Base-by-base conservation (phyloP, 2,113 vertebrate species). In the Gobiocypris rarus region DNA sequence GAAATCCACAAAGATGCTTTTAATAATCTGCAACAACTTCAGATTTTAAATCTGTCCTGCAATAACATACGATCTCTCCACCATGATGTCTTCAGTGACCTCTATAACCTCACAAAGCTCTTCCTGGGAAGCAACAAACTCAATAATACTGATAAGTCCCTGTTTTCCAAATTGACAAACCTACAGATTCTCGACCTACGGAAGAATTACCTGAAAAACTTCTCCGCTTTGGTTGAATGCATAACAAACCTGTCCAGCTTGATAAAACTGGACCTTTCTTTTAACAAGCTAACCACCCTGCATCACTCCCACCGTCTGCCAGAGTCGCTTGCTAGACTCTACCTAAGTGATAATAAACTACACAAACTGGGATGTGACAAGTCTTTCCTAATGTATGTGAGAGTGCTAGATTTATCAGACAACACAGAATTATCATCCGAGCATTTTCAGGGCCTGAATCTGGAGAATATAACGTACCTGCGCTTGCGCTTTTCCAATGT, bases 361-460 rank as follows among this genome's bases (percentile, higher is more conserved):
- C 5, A 0, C 3, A 88, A 38, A 1, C 84, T 96, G 31, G 90
- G 84, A 1, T 92, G 93, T 24, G 26, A 54, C 0, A 50, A 4
- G 0, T 84, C 73, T 0, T 93, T 95, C 65, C 87, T 96, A 0
- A 22, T 56, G 0, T 69, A 45, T 1, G 65, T 95, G 8, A 19
- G 43, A 26, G 0, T 28, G 0, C 87, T 96, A 4, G 95, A 96
- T 88, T 78, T 96, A 2, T 96, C 95, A 28, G 78, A 91, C 69
- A 96, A 96, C 87, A 58, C 4, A 0, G 1, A 31, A 4, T 85
- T 92, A 0, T 26, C 83, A 3, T 38, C 87, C 0, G 28, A 5
- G 0, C 83, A 90, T 56, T 95, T 96, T 77, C 48, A 88, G 8
- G 87, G 26, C 0, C 65, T 95, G n/a, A 34, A 91, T 75, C 63